Percentiles rank a stretch among this genome's conserved stretches.
phyloP scores from a whole-genome alignment of 2,113 vertebrate species.

The Upupa epops region DNA sequence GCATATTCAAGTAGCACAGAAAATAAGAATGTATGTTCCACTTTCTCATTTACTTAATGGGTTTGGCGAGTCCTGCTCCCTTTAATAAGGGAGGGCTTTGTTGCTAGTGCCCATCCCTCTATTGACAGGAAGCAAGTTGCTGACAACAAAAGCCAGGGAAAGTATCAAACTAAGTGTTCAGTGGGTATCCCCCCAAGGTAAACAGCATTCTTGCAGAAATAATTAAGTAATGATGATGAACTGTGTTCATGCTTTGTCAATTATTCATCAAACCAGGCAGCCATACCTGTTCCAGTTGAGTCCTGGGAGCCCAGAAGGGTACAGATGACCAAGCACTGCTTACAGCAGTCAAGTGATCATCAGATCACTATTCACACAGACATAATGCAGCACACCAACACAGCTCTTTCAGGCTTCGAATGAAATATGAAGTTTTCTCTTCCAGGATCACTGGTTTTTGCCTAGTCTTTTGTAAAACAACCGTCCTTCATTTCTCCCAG shows the following conservation, averaged over 20 bases:
- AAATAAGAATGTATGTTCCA: neutral
- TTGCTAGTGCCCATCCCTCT: neutral
- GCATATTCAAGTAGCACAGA: neutral
- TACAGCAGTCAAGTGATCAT: neutral
- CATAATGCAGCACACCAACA: neutral
- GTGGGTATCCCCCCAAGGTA: neutral
- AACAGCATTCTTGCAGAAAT: conserved; percentile 5
- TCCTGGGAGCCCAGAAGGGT: neutral
- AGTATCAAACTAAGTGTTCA: neutral
- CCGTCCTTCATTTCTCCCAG: neutral
- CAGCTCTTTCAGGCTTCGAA: neutral
- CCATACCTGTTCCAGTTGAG: neutral
- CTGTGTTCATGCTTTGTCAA: neutral
- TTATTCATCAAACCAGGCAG: neutral
- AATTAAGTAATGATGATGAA: neutral
- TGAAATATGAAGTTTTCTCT: neutral
- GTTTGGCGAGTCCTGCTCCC: neutral
- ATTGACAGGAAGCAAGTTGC: neutral
- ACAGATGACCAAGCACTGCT: neutral
- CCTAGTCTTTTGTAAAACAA: neutral
- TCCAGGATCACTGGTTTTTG: neutral
- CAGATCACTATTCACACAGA: neutral
- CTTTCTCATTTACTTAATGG: neutral
- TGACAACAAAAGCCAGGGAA: neutral
- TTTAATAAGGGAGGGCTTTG: neutral